Conservation (phyloP, 1,140 invertebrate species). For the Trachymyrmex cornetzi region DNA sequence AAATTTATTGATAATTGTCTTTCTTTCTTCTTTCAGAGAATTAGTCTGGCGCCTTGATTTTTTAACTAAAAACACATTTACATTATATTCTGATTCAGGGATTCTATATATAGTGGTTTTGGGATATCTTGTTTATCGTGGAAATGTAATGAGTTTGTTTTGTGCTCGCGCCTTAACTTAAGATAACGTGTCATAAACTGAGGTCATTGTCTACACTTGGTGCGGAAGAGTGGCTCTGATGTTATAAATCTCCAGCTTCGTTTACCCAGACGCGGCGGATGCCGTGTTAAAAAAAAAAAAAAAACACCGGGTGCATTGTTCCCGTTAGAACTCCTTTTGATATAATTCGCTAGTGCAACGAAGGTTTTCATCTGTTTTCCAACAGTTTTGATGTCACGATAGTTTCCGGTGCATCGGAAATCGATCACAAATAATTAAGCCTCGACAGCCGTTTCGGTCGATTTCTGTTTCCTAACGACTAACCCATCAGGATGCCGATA, state of each 20-base stretch:
- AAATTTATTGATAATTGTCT: not conserved
- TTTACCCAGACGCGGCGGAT: slow-evolving; percentile 39
- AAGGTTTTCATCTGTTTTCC: slow-evolving; percentile 21
- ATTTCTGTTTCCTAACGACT: slow-evolving; percentile 50
- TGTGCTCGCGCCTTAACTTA: not conserved
- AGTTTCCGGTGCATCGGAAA: slow-evolving; percentile 18
- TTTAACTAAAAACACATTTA: not conserved
- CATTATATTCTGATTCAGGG: not conserved
- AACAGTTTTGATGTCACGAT: not conserved
- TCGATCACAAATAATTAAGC: slow-evolving; percentile 56
- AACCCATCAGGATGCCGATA: slow-evolving; percentile 47
- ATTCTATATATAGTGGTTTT: not conserved
- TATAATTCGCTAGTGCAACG: not conserved
- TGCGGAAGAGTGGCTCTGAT: slow-evolving; percentile 43
- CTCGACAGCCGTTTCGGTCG: slow-evolving; percentile 11
- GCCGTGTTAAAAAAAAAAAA: not conserved
- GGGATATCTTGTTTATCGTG: not conserved
- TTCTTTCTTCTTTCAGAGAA: not conserved
- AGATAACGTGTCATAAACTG: slow-evolving; percentile 47
- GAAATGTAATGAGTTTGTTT: slow-evolving; percentile 14
- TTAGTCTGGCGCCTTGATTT: not conserved
- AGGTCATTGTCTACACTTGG: slow-evolving; percentile 44
- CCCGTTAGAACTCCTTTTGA: not conserved
- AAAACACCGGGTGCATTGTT: slow-evolving; percentile 9
- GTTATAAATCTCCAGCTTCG: slow-evolving; percentile 45